Conservation (phyloP, 2,797 vertebrate species). For the Limnodromus scolopaceus region DNA sequence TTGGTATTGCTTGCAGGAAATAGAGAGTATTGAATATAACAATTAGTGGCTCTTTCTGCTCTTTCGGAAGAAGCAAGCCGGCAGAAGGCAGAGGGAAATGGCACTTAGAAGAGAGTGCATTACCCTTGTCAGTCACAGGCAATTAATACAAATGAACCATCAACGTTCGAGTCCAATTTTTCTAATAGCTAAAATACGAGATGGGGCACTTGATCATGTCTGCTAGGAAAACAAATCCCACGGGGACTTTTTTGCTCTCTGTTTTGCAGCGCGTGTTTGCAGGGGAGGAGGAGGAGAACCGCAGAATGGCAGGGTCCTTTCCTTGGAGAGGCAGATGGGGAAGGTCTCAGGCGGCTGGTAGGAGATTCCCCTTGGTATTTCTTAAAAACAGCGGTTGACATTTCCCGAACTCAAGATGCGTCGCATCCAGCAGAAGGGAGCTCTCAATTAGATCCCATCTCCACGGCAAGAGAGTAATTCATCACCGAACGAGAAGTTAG, state of each 20-base stretch:
- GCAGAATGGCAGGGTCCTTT: accelerated
- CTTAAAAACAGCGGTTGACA: neutral
- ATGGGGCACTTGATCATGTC: neutral
- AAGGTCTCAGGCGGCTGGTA: neutral
- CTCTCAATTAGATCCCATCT: neutral
- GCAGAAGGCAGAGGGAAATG: neutral
- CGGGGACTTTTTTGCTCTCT: neutral
- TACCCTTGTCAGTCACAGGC: neutral
- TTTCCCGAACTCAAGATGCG: neutral
- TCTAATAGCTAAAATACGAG: neutral
- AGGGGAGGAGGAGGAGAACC: neutral
- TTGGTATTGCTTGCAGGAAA: constrained; percentile 3
- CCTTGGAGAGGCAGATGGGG: accelerated
- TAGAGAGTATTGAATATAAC: neutral
- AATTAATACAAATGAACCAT: constrained; percentile 26
- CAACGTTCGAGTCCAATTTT: neutral
- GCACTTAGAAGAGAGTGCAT: neutral
- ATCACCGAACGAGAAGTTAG: neutral
- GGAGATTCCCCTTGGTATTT: neutral
- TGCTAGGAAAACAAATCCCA: neutral
- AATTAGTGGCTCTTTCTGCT: neutral
- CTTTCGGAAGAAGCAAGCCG: neutral
- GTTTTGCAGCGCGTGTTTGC: neutral
- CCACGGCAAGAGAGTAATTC: neutral
- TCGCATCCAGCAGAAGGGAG: neutral